These are phyloP conservation scores for Panurus biarmicus DNA, from an alignment of 2,113 vertebrate species.

Conservation along the genomic window DNA sequence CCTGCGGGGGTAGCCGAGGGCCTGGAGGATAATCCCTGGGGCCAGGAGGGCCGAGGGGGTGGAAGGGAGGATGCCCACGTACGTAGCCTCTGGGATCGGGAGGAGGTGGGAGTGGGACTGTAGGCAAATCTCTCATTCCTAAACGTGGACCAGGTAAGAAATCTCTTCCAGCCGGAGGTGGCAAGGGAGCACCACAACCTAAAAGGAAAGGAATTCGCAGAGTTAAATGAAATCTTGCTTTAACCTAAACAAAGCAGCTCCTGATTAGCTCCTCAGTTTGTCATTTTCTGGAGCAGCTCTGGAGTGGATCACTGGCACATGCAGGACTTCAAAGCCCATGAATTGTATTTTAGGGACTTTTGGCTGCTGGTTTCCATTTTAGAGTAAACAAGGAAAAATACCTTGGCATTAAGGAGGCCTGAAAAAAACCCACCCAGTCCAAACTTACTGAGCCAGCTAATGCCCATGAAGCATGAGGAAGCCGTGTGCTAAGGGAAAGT, in stretches of 20 bases:
- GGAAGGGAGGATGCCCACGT: conserved; percentile 62
- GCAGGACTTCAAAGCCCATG: not conserved
- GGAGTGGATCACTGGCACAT: not conserved
- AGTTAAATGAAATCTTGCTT: not conserved
- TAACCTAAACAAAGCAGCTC: not conserved
- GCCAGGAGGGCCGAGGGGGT: conserved; percentile 42
- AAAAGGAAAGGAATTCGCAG: not conserved
- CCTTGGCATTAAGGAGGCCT: not conserved
- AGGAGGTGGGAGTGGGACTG: conserved; percentile 56
- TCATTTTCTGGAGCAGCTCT: not conserved
- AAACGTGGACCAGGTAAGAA: conserved; percentile 66
- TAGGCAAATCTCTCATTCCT: conserved; percentile 68
- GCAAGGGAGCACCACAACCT: conserved; percentile 66
- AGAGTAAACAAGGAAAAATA: not conserved
- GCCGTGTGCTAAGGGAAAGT: rapidly evolving
- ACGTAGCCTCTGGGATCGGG: conserved; percentile 64
- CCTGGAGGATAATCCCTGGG: conserved; percentile 70
- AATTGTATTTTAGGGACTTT: not conserved
- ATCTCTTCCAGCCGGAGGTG: conserved; percentile 57
- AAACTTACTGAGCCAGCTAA: not conserved
- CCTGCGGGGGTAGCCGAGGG: conserved; percentile 48
- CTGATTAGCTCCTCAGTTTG: not conserved
- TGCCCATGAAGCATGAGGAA: rapidly evolving
- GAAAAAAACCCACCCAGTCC: not conserved
- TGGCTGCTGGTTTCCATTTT: not conserved